These are phyloP conservation scores for Myanophis thanlyinensis DNA, from an alignment of 2,113 vertebrate genomes.

Conservation along the genomic window DNA sequence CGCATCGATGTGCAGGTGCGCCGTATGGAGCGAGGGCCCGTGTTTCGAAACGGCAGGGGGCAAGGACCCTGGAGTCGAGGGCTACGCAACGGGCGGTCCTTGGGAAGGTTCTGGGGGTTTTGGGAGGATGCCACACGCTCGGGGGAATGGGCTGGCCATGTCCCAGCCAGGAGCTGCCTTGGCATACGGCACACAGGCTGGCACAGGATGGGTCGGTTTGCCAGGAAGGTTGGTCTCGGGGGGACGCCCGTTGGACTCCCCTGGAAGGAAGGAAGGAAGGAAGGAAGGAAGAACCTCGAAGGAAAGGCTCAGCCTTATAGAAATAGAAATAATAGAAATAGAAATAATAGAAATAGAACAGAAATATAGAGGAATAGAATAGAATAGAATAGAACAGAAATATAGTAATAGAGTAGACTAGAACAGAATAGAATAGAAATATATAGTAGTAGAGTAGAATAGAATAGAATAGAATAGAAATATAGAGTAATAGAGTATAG, in stretches of 20 bases:
- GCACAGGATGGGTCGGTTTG: background rate
- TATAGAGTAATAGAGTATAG: no score
- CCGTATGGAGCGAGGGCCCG: background rate
- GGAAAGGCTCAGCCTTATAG: background rate
- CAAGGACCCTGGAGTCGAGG: background rate
- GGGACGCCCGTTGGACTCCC: no score
- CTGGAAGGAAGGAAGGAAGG: accelerated
- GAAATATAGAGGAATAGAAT: no score
- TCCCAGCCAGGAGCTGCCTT: background rate
- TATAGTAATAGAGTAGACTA: no score
- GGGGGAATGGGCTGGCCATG: accelerated
- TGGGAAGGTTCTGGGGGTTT: background rate
- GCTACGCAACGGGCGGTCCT: background rate
- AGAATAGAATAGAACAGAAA: no score
- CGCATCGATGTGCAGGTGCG: accelerated
- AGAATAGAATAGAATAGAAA: no score
- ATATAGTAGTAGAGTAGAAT: no score
- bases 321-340: no score
- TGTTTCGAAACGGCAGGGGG: background rate
- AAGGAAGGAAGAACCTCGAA: background rate
- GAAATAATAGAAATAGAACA: no score
- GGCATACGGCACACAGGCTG: background rate
- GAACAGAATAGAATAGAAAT: no score
- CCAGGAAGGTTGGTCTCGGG: background rate
- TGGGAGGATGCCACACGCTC: background rate